Evolutionary conservation across 2,113 vertebrate genomes (phyloP).

Genomic region (Murina feae): DNA sequence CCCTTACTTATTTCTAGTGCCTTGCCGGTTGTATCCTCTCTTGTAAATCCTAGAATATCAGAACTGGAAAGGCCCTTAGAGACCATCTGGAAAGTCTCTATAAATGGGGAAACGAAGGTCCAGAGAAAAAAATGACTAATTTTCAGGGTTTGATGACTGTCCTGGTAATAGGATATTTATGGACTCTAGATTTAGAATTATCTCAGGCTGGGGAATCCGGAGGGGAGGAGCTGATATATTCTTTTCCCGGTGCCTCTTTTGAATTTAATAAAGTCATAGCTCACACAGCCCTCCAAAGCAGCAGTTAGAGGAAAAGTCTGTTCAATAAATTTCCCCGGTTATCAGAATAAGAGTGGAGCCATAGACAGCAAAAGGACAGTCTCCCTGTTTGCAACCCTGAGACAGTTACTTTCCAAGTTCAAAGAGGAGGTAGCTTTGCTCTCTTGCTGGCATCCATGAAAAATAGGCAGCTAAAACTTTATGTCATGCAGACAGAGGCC

Average conservation of each 20-base stretch:
- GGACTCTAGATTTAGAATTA: neutral
- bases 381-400: neutral
- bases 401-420: neutral
- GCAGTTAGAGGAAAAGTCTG: neutral
- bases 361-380: neutral
- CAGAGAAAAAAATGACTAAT: neutral
- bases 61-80: neutral
- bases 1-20: neutral
- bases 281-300: neutral
- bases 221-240: neutral
- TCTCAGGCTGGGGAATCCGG: neutral
- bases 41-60: neutral
- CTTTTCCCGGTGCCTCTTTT: neutral
- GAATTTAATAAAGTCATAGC: neutral
- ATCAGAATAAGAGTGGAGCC: neutral
- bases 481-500: neutral
- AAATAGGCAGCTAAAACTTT: neutral
- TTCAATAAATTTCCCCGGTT: neutral
- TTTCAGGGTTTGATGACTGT: neutral
- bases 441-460: neutral
- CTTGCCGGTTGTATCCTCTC: neutral
- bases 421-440: neutral
- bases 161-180: neutral
- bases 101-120: neutral
- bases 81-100: neutral